Percentiles rank a stretch among this genome's conserved stretches.
Evolutionary conservation across 2,113 vertebrate genomes (phyloP).

Genomic region (Actenoides hombroni): DNA sequence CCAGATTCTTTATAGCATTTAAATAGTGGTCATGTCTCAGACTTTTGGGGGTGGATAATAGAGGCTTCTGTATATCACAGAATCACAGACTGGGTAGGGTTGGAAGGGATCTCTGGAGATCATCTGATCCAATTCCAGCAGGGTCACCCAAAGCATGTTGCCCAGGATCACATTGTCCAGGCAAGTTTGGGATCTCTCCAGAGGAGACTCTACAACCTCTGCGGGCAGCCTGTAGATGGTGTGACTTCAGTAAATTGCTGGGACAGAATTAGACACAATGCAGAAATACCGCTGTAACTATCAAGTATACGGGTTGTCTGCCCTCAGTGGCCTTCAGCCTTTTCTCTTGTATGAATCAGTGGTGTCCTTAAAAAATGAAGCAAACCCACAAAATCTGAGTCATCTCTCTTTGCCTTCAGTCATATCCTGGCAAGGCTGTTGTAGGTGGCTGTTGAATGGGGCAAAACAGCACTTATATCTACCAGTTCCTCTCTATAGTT

Average conservation of each 20-base stretch:
- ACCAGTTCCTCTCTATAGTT: neutral
- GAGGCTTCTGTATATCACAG: neutral
- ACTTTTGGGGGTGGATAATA: neutral
- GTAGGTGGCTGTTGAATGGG: neutral
- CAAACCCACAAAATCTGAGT: neutral
- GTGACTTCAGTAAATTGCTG: neutral
- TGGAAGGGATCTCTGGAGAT: no score
- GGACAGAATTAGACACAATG: neutral
- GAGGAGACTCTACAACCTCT: neutral
- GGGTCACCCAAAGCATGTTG: neutral
- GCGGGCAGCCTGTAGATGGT: neutral
- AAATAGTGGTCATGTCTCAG: neutral
- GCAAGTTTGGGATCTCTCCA: neutral
- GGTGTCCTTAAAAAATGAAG: neutral
- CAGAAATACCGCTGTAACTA: neutral
- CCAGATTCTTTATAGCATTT: neutral
- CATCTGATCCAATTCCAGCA: neutral
- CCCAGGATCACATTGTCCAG: no score
- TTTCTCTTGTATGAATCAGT: neutral
- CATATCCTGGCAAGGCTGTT: neutral
- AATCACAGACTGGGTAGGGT: neutral
- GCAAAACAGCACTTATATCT: neutral
- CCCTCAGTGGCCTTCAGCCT: neutral
- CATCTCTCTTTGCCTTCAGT: neutral
- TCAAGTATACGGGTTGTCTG: neutral